Percentiles rank a stretch among this genome's conserved stretches.
Evolutionary conservation across 2,888 invertebrate genomes (phyloP).

Genomic region (Parascotia fuliginaria): DNA sequence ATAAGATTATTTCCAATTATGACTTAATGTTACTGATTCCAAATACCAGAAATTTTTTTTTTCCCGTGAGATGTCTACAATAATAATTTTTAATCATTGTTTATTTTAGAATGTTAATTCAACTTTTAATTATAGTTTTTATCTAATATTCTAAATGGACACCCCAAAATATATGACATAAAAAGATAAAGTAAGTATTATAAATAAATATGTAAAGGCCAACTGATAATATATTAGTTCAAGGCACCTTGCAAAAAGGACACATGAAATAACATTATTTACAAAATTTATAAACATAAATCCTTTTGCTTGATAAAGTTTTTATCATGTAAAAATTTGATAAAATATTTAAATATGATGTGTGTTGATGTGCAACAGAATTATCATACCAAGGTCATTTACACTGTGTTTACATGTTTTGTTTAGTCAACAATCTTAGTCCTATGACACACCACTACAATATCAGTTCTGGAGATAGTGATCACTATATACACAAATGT

Average conservation of each 20-base stretch:
- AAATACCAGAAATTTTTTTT: too few species aligned
- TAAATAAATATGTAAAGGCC: constrained; percentile 3
- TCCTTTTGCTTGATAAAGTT: not conserved
- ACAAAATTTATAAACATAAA: not conserved
- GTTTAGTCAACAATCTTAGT: constrained; percentile 29
- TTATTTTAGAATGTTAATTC: too few species aligned
- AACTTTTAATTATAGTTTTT: not conserved
- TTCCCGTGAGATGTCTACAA: too few species aligned
- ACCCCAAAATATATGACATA: not conserved
- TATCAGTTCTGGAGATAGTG: too few species aligned
- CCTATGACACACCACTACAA: too few species aligned
- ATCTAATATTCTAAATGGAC: not conserved
- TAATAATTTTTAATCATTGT: too few species aligned
- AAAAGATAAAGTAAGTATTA: not conserved
- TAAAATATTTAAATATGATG: constrained; percentile 22
- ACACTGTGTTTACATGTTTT: constrained; percentile 35
- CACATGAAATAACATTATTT: not conserved
- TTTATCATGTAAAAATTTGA: constrained; percentile 4
- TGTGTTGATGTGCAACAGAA: constrained; percentile 3
- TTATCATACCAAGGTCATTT: constrained; percentile 28
- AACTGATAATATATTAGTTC: not conserved
- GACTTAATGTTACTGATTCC: too few species aligned
- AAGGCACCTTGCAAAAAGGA: not conserved
- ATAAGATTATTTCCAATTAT: too few species aligned
- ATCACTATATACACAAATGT: not conserved